Base-by-base conservation (phyloP, 1,140 invertebrate species). In the Drosophila arizonae region DNA sequence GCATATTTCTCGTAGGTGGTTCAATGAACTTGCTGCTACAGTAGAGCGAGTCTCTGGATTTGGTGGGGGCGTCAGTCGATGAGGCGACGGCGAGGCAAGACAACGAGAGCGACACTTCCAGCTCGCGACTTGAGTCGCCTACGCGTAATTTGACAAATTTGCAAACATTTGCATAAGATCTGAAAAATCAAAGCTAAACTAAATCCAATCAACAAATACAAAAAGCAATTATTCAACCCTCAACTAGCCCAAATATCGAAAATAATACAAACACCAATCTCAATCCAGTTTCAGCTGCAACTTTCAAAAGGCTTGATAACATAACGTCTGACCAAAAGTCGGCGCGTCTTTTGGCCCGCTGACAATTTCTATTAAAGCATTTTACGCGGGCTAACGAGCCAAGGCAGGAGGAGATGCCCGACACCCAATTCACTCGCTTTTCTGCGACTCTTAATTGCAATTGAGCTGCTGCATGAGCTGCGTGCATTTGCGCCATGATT, bases 1-100 rank as follows among this genome's bases (percentile, higher is more conserved):
- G 84, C 84, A 88, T 88, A 88, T 88, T 88, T 80, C 79, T 84
- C 85, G 84, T 88, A 88, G 84, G 84, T 80, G 84, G 84, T 88
- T 88, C 84, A 88, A 75, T 88, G 84, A 88, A 88, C 84, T 88
- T 88, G 84, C 74, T 74, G 69, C 60, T 21, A 55, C 51, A 62
- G 72, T 36, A 52, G 62, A 50, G 58, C 64, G 24, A 58, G 73
- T 54, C 56, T 77, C 60, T 77, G 67, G 41, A 67, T 55, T 24
- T 52, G 72, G 48, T 75, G 81, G 82, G 82, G 82, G 79, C 82
- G 81, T 76, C 72, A 51, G 50, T 76, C 72, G 81, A 81, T 85
- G 82, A 67, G 77, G 79, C 54, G 79, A 67, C 61, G 66, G 57
- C 61, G 72, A 66, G 46, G 55, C 33, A 17, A 17, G 62, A 66